phyloP scores from a whole-genome alignment of 2,797 vertebrate species.

The Clarias pachynema region DNA sequence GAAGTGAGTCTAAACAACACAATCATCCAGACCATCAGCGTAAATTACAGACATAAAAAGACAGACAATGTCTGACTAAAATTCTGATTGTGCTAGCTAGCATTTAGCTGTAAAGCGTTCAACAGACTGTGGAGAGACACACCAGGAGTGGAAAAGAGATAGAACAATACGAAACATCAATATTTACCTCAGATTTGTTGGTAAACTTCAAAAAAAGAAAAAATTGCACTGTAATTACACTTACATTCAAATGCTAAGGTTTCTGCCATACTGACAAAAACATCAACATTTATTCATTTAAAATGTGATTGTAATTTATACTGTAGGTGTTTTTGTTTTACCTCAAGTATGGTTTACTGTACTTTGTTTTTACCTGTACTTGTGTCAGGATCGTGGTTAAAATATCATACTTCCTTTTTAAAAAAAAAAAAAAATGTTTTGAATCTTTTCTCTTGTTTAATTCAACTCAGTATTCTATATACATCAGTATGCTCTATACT shows the following conservation, averaged over 20 bases:
- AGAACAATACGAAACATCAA: neutral
- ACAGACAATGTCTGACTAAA: neutral
- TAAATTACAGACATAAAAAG: neutral
- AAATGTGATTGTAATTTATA: neutral
- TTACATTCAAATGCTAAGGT: neutral
- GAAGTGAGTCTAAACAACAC: neutral
- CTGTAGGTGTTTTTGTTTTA: neutral
- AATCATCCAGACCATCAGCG: neutral
- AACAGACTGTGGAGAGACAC: neutral
- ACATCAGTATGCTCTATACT: neutral
- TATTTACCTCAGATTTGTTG: neutral
- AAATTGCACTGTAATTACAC: neutral
- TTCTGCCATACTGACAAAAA: neutral
- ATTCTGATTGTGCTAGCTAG: neutral
- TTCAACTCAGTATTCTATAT: neutral
- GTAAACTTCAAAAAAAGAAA: neutral
- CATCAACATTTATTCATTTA: neutral
- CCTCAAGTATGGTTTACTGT: neutral
- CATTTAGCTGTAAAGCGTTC: neutral
- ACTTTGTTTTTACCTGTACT: neutral
- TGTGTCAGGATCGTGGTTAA: neutral
- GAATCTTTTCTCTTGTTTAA: neutral
- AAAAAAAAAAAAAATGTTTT: neutral
- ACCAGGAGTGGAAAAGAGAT: neutral
- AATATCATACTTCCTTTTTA: neutral